Conservation (phyloP, 1,140 invertebrate species). For the Pygmarrhopalites habei region DNA sequence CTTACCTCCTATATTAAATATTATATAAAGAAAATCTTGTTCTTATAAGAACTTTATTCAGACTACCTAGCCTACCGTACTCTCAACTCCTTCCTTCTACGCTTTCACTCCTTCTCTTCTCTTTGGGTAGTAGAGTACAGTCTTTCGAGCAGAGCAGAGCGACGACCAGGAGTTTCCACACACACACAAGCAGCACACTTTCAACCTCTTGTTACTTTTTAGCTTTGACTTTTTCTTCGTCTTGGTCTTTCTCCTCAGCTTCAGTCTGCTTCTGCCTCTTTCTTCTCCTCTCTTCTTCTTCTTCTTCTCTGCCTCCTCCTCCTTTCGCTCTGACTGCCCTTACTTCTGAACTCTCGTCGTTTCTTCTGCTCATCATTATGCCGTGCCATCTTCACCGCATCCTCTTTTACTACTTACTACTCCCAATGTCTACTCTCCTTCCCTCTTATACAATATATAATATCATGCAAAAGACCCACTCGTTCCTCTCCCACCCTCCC, state of each 20-base stretch:
- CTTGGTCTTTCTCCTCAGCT: too few species aligned
- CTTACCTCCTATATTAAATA: too few species aligned
- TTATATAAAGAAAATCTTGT: too few species aligned
- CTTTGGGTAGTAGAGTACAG: too few species aligned
- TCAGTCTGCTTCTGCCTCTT: neutral
- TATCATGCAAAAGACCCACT: constrained; percentile 1
- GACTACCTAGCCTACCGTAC: too few species aligned
- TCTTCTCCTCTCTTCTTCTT: neutral
- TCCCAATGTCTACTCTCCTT: neutral
- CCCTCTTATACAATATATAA: neutral
- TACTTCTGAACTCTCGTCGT: neutral
- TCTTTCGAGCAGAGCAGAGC: too few species aligned
- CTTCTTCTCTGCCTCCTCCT: neutral
- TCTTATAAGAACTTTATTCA: too few species aligned
- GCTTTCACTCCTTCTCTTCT: too few species aligned
- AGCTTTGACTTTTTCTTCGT: constrained; percentile 7
- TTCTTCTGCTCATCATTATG: constrained; percentile 11
- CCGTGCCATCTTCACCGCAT: constrained; percentile 13
- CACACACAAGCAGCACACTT: too few species aligned
- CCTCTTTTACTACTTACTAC: neutral
- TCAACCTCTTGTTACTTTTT: constrained; percentile 1
- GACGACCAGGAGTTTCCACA: too few species aligned
- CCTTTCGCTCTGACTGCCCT: neutral
- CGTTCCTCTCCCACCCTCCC: neutral
- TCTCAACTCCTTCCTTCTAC: too few species aligned